Evolutionary conservation across 2,113 vertebrate species (phyloP).

Genomic region (Chascanopsetta lugubris): DNA sequence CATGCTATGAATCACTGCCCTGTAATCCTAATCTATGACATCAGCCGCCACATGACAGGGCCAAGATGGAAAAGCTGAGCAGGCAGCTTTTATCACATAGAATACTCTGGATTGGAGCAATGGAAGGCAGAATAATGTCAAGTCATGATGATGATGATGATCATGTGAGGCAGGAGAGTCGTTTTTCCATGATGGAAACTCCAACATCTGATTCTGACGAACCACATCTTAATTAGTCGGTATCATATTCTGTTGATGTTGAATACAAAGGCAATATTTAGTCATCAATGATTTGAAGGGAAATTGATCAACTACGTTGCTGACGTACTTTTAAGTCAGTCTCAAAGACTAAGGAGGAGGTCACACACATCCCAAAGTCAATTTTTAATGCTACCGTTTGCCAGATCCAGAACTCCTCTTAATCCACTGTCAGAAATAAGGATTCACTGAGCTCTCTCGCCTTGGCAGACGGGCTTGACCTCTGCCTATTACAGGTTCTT

Average conservation of each 20-base stretch:
- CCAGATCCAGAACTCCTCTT: too few species aligned
- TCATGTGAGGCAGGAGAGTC: neutral
- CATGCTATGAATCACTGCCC: conserved; percentile 18
- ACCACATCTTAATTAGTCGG: neutral
- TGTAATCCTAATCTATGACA: conserved; percentile 28
- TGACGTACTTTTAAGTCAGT: too few species aligned
- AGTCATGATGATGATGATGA: conserved; percentile 16
- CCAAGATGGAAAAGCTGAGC: conserved; percentile 53
- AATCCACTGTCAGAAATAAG: too few species aligned
- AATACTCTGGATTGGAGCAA: conserved; percentile 2
- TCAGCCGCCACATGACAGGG: conserved; percentile 45
- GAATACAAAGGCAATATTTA: neutral
- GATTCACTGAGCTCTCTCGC: too few species aligned
- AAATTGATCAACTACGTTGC: too few species aligned
- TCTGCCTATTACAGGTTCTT: too few species aligned
- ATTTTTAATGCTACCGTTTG: too few species aligned
- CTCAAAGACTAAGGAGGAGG: too few species aligned
- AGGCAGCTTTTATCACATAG: conserved; percentile 25
- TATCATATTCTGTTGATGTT: too few species aligned
- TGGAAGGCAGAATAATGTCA: neutral
- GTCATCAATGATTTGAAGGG: too few species aligned
- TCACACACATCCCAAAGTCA: too few species aligned
- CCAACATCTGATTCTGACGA: neutral
- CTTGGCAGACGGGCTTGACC: too few species aligned
- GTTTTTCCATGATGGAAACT: conserved; percentile 43